A percentile compares a stretch with the other conserved stretches of the same genome.
Evolutionary conservation across 2,888 invertebrate genomes (phyloP).

Genomic region (Cartodere bifasciata): DNA sequence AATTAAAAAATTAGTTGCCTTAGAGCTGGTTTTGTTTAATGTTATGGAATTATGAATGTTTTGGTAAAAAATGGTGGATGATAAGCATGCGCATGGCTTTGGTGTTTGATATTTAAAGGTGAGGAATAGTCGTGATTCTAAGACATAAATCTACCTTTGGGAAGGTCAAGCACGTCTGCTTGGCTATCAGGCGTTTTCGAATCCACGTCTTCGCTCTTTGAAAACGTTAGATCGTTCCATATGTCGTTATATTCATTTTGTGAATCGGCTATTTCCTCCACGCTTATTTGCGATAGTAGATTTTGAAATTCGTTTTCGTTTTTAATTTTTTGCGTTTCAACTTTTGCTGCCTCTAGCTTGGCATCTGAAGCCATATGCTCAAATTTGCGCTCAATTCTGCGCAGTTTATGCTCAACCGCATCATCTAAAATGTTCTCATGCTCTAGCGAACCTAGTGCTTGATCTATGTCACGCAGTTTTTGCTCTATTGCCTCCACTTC

Average conservation of each 20-base stretch:
- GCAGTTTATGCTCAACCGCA: constrained; percentile 30
- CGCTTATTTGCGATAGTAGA: constrained; percentile 39
- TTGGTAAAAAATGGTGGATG: constrained; percentile 1
- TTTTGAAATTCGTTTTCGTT: constrained; percentile 35
- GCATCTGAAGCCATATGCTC: constrained; percentile 40
- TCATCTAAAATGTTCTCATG: constrained; percentile 21
- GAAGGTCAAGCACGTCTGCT: constrained; percentile 33
- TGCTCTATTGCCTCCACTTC: constrained; percentile 30
- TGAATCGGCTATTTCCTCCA: constrained; percentile 38
- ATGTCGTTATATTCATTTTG: constrained; percentile 36
- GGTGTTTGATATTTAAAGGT: too few relatives aligned
- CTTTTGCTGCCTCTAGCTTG: constrained; percentile 31
- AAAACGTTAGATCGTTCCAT: constrained; percentile 37
- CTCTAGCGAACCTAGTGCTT: constrained; percentile 32
- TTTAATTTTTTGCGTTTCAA: constrained; percentile 28
- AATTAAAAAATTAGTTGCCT: constrained; percentile 3
- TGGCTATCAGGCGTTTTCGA: constrained; percentile 37
- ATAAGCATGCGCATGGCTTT: too few relatives aligned
- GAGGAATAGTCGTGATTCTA: too few relatives aligned
- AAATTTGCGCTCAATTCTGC: constrained; percentile 38
- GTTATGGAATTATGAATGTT: constrained; percentile 6
- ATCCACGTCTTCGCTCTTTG: constrained; percentile 33
- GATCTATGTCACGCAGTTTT: constrained; percentile 32
- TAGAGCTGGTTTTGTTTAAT: constrained; percentile 1
- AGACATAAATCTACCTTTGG: constrained; percentile 39